A percentile compares a stretch with the other conserved stretches of the same genome.
Evolutionary conservation across 1,140 invertebrate genomes (phyloP).

Genomic region (Zaprionus ghesquierei): DNA sequence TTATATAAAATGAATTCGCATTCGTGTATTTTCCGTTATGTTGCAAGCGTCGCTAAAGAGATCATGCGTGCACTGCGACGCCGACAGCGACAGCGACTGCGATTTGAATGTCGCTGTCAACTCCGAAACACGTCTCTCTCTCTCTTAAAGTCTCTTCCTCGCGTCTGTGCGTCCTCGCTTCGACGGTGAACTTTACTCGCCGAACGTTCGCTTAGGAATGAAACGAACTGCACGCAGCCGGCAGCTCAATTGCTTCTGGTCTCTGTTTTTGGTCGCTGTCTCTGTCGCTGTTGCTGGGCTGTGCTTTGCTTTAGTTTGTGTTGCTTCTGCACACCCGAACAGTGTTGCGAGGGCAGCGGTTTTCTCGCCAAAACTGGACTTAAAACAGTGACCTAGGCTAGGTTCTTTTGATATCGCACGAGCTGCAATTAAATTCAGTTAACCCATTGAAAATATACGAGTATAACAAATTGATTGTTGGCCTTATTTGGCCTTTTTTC

Average conservation of each 20-base stretch:
- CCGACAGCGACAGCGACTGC: neutral
- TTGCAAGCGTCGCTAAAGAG: conserved; percentile 29
- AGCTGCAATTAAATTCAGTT: too few species aligned
- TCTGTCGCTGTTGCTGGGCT: neutral
- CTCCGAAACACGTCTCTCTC: neutral
- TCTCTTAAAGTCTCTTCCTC: neutral
- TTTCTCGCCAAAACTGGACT: too few species aligned
- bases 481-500: too few species aligned
- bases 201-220: conserved; percentile 47
- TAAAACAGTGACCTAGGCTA: too few species aligned
- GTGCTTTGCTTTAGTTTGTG: conserved; percentile 24
- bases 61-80: conserved; percentile 41
- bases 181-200: conserved; percentile 43
- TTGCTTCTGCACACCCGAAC: conserved; percentile 34
- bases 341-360: too few species aligned
- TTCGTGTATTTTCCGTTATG: conserved; percentile 22
- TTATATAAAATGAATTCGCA: conserved; percentile 23
- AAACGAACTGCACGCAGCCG: conserved; percentile 37
- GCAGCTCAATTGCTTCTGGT: conserved; percentile 21
- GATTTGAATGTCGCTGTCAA: neutral
- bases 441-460: too few species aligned
- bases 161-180: neutral
- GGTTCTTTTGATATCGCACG: too few species aligned
- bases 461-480: too few species aligned
- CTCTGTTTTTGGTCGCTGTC: neutral